Evolutionary conservation across 1,140 invertebrate species (phyloP).

Genomic region (Lasioglossum albipes): DNA sequence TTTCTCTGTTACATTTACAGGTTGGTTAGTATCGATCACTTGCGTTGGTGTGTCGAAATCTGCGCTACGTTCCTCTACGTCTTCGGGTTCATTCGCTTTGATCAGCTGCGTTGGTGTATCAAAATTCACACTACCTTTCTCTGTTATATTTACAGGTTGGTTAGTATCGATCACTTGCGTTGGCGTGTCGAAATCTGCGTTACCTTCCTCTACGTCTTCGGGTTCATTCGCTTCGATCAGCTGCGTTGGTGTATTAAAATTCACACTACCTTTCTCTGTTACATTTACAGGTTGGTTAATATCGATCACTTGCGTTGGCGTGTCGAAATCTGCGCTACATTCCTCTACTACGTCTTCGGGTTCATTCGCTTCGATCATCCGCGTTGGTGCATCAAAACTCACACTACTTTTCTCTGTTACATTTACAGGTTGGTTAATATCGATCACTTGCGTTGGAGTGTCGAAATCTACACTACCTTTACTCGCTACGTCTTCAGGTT

Average conservation of each 20-base stretch:
- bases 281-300: not conserved
- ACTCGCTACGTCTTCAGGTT: not conserved
- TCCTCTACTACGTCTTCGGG: not conserved
- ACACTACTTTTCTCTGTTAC: too few species aligned
- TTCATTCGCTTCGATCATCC: not conserved
- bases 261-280: too few species aligned
- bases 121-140: too few species aligned
- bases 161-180: slow-evolving; percentile 4
- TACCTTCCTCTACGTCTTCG: not conserved
- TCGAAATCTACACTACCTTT: not conserved
- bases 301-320: slow-evolving; percentile 4
- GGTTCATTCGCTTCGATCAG: not conserved
- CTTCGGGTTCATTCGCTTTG: not conserved
- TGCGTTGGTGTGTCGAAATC: slow-evolving; percentile 4
- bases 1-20: not conserved
- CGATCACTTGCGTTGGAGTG: slow-evolving; percentile 9
- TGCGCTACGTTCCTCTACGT: not conserved
- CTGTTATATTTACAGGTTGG: not conserved
- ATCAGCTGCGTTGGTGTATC: too few species aligned
- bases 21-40: not conserved
- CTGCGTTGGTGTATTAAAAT: too few species aligned
- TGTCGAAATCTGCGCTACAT: not conserved
- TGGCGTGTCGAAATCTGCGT: not conserved
- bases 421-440: not conserved
- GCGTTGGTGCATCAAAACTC: too few species aligned